phyloP scores from a whole-genome alignment of 2,888 invertebrate genomes.

The Gryllus longicercus region DNA sequence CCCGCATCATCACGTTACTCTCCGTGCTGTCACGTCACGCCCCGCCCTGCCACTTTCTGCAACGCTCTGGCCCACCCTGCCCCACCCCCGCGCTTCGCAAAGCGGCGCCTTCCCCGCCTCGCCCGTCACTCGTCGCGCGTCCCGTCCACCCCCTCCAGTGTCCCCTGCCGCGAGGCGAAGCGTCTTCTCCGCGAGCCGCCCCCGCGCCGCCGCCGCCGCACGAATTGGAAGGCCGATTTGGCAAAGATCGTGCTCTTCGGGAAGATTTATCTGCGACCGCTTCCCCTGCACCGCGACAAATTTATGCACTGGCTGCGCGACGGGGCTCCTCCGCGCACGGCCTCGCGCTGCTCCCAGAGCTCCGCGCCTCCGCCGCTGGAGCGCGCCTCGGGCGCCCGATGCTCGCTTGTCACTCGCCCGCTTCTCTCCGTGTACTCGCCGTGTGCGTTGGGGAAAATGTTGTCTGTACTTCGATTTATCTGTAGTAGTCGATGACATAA shows the following conservation, averaged over 20 bases:
- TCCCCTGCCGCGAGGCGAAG: too few species aligned
- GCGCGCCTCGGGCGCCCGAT: background rate
- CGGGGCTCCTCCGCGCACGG: background rate
- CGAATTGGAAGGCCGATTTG: slow-evolving; percentile 17
- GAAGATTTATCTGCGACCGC: slow-evolving; percentile 1
- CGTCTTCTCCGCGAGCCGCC: background rate
- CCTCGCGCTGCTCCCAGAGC: background rate
- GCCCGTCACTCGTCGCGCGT: too few species aligned
- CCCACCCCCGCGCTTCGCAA: too few species aligned
- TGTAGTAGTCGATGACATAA: too few species aligned
- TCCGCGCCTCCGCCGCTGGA: background rate
- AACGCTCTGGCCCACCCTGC: too few species aligned
- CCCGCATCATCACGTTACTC: too few species aligned
- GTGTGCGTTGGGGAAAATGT: too few species aligned
- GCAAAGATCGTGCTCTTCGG: background rate
- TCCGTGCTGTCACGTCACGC: too few species aligned
- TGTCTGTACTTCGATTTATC: too few species aligned
- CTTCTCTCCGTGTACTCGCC: background rate
- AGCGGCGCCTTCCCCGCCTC: too few species aligned
- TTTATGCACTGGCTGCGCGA: background rate
- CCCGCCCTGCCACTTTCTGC: too few species aligned
- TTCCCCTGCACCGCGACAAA: background rate
- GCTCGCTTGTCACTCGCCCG: background rate
- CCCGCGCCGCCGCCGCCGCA: background rate
- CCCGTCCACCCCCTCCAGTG: too few species aligned